Conservation (phyloP, 2,888 invertebrate genomes). For the Drosophila ustulata region DNA sequence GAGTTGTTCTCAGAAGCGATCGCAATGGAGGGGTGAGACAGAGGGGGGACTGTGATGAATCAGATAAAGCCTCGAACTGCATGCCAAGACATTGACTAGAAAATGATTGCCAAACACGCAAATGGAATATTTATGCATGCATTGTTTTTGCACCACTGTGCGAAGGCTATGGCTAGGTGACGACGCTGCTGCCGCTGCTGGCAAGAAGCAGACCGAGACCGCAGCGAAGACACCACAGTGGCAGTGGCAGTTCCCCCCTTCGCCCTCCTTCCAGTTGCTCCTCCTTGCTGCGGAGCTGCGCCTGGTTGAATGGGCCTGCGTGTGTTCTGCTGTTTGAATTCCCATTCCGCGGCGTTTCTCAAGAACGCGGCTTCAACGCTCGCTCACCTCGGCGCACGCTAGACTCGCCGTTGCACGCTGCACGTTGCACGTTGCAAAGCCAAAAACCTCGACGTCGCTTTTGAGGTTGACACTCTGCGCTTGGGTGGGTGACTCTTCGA, state of each 20-base stretch:
- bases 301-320: conserved; percentile 70
- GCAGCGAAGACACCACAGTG: conserved; percentile 52
- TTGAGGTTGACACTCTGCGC: conserved; percentile 70
- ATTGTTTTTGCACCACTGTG: conserved; percentile 78
- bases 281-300: conserved; percentile 34
- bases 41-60: conserved; percentile 63
- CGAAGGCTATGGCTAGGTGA: conserved; percentile 53
- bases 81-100: conserved; percentile 83
- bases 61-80: conserved; percentile 81
- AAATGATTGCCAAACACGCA: conserved; percentile 84
- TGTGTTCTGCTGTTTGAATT: conserved; percentile 79
- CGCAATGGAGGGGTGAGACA: background rate
- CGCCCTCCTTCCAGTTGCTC: background rate
- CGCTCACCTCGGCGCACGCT: conserved; percentile 61
- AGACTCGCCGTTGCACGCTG: conserved; percentile 24
- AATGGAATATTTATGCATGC: conserved; percentile 79
- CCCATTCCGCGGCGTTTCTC: conserved; percentile 64
- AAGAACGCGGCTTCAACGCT: conserved; percentile 65
- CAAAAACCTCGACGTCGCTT: conserved; percentile 26
- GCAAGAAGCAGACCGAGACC: conserved; percentile 80
- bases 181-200: conserved; percentile 29
- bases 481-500: conserved; percentile 62
- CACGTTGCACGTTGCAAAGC: conserved; percentile 10
- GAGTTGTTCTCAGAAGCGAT: conserved; percentile 41
- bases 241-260: background rate